Conservation (phyloP, 2,888 invertebrate species). For the Dryococelus australis region DNA sequence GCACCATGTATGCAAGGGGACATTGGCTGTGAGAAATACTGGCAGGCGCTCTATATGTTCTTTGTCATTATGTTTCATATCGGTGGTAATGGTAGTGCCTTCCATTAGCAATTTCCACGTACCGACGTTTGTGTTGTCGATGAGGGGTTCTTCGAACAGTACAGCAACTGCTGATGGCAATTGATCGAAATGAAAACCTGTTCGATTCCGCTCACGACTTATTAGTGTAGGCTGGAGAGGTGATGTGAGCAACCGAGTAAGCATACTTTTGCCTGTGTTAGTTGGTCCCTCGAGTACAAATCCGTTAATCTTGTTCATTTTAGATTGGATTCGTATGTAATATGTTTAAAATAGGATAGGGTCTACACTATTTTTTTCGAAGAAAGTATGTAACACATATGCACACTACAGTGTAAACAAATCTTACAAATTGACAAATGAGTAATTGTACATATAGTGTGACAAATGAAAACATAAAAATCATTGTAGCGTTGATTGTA, state of each 20-base stretch:
- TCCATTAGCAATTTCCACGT: no score
- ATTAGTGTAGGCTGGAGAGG: not conserved
- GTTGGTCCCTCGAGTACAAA: not conserved
- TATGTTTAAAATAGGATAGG: not conserved
- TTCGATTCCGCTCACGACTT: not conserved
- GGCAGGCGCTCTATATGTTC: not conserved
- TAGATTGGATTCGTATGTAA: not conserved
- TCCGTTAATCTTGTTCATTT: not conserved
- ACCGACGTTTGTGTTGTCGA: no score
- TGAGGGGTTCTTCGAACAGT: no score
- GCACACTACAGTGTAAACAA: no score
- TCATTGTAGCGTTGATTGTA: no score
- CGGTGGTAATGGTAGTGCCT: no score
- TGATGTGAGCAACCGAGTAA: not conserved
- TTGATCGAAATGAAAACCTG: not conserved
- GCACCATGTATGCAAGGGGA: not conserved
- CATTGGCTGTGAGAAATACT: not conserved
- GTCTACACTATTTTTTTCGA: not conserved
- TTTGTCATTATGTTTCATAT: not conserved
- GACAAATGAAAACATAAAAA: no score
- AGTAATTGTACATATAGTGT: no score
- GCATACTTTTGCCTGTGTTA: not conserved
- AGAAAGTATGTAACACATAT: no score
- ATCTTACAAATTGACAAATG: no score
- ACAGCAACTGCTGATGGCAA: no score